Conservation (phyloP, 2,888 invertebrate genomes). For the Micoletzkya japonica region DNA sequence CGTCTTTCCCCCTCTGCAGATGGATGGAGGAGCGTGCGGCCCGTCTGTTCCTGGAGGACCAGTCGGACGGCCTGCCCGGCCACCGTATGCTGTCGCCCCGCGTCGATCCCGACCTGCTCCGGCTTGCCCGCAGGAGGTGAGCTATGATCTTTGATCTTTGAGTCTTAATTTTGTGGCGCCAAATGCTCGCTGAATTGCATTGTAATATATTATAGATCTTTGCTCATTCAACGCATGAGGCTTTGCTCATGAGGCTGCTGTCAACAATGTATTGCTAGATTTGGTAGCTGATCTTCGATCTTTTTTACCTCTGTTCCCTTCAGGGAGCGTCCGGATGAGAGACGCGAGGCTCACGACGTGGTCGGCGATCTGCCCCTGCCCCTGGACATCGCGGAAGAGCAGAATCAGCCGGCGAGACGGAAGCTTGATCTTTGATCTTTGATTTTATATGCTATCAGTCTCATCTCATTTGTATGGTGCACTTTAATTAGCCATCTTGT, state of each 20-base stretch:
- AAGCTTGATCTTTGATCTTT: too few relatives aligned
- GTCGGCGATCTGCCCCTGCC: constrained; percentile 58
- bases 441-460: too few relatives aligned
- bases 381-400: constrained; percentile 30
- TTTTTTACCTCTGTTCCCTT: too few relatives aligned
- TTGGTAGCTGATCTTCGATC: too few relatives aligned
- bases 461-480: too few relatives aligned
- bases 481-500: too few relatives aligned
- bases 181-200: background rate
- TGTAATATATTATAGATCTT: background rate
- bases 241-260: too few relatives aligned
- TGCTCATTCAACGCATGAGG: too few relatives aligned
- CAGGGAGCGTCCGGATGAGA: constrained; percentile 23
- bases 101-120: constrained; percentile 59
- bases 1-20: constrained; percentile 25
- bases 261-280: too few relatives aligned
- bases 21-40: constrained; percentile 56
- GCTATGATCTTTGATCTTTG: constrained; percentile 9
- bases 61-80: constrained; percentile 37
- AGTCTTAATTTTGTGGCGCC: background rate
- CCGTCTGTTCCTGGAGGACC: constrained; percentile 56
- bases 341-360: constrained; percentile 55
- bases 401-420: background rate
- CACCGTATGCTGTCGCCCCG: constrained; percentile 72
- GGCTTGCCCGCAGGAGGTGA: constrained; percentile 40